Conservation (phyloP, 2,113 vertebrate species). For the Malaclemys terrapin region DNA sequence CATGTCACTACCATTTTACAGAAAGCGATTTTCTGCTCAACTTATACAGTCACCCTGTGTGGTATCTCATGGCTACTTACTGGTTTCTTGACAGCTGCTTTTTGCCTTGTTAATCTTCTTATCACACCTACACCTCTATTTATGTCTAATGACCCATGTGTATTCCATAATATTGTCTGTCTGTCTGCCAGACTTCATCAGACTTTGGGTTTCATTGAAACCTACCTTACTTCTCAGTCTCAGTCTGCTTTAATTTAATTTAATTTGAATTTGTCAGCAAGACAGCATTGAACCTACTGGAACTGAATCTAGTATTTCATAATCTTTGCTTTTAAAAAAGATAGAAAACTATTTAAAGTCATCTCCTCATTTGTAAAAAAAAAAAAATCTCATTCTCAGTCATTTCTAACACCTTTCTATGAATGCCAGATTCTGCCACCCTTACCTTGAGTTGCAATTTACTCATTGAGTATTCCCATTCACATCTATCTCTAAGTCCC, state of each 20-base stretch:
- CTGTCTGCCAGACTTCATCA: not conserved
- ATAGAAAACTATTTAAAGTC: not conserved
- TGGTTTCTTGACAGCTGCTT: not conserved
- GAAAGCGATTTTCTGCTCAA: not conserved
- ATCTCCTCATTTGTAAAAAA: not conserved
- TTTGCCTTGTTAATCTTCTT: not conserved
- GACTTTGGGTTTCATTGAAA: not conserved
- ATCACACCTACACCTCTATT: not conserved
- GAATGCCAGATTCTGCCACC: not conserved
- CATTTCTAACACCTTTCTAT: not conserved
- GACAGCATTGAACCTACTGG: not conserved
- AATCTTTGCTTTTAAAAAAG: not conserved
- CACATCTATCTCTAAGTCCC: not conserved
- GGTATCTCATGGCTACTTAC: not conserved
- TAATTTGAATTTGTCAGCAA: not conserved
- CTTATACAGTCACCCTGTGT: not conserved
- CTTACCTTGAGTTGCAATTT: not conserved
- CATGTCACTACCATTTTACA: not conserved
- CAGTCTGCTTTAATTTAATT: not conserved
- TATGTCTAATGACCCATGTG: not conserved
- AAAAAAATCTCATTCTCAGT: not conserved
- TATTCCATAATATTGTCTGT: not conserved
- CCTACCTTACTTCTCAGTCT: not conserved
- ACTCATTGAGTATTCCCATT: not conserved
- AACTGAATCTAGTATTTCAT: not conserved